Conservation (phyloP, 2,113 vertebrate genomes). For the Gymnarchus niloticus region DNA sequence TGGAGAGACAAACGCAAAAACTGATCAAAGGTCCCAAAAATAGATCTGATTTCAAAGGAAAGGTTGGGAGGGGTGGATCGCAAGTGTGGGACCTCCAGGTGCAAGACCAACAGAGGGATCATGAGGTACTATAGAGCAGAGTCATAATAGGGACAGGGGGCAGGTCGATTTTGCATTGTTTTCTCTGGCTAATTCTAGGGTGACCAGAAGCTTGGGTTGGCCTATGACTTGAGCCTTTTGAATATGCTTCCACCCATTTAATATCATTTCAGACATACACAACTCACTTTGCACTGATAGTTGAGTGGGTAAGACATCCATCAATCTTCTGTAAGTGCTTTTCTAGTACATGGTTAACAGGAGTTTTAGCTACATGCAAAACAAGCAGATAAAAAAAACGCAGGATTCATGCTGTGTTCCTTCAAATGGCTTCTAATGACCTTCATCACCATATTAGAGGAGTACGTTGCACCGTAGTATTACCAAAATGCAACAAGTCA, state of each 20-base stretch:
- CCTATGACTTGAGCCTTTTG: not conserved
- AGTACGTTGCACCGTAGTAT: no score
- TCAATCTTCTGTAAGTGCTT: not conserved
- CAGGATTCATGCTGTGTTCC: no score
- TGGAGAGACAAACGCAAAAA: conserved; percentile 19
- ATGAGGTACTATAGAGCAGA: not conserved
- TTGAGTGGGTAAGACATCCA: not conserved
- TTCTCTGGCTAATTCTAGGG: not conserved
- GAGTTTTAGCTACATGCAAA: not conserved
- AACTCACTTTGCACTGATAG: not conserved
- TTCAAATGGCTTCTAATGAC: no score
- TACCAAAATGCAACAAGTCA: no score
- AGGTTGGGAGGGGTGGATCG: not conserved
- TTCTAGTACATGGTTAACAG: not conserved
- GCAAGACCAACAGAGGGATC: not conserved
- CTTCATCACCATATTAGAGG: no score
- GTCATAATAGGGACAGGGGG: not conserved
- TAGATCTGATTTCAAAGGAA: conserved; percentile 31
- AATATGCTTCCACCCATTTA: not conserved
- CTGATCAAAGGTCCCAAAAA: conserved; percentile 37
- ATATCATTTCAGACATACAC: not conserved
- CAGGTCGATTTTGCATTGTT: not conserved
- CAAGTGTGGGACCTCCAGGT: conserved; percentile 10
- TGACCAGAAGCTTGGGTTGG: not conserved
- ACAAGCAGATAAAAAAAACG: no score